These are phyloP conservation scores for Isoperla grammatica DNA, from an alignment of 2,888 invertebrate genomes.

Conservation along the genomic window DNA sequence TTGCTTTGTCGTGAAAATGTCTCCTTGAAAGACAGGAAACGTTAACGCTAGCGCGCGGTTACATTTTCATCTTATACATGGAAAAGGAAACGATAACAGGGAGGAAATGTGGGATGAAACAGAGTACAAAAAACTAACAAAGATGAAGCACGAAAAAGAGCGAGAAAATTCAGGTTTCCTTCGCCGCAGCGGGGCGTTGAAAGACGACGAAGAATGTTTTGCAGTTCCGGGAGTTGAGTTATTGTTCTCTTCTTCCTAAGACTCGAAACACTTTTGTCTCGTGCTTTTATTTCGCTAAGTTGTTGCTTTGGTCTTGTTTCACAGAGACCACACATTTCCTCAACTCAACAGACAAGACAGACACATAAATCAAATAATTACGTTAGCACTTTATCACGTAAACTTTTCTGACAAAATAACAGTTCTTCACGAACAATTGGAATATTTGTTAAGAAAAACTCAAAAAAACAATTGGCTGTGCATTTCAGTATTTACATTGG, in stretches of 20 bases:
- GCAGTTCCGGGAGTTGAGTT: conserved; percentile 24
- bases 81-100: conserved; percentile 27
- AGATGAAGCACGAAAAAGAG: conserved; percentile 25
- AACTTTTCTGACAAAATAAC: too few relatives aligned
- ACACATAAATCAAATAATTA: conserved; percentile 5
- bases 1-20: conserved; percentile 16
- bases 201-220: conserved; percentile 24
- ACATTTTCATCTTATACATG: conserved; percentile 18
- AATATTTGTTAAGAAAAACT: too few relatives aligned
- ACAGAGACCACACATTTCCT: conserved; percentile 6
- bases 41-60: conserved; percentile 15
- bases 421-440: too few relatives aligned
- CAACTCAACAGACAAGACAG: conserved; percentile 6
- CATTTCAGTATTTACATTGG: too few relatives aligned
- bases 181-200: conserved; percentile 19
- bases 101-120: conserved; percentile 26
- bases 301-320: conserved; percentile 9
- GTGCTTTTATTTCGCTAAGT: conserved; percentile 8
- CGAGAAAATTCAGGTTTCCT: conserved; percentile 25
- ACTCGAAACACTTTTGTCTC: conserved; percentile 18
- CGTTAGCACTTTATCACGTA: too few relatives aligned
- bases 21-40: conserved; percentile 16
- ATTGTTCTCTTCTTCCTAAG: conserved; percentile 22
- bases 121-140: conserved; percentile 20
- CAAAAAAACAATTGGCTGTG: too few relatives aligned